A percentile compares a stretch with the other conserved stretches of the same genome.
These are phyloP conservation scores for Catocala nupta DNA, from an alignment of 2,888 invertebrate genomes.

Conservation along the genomic window DNA sequence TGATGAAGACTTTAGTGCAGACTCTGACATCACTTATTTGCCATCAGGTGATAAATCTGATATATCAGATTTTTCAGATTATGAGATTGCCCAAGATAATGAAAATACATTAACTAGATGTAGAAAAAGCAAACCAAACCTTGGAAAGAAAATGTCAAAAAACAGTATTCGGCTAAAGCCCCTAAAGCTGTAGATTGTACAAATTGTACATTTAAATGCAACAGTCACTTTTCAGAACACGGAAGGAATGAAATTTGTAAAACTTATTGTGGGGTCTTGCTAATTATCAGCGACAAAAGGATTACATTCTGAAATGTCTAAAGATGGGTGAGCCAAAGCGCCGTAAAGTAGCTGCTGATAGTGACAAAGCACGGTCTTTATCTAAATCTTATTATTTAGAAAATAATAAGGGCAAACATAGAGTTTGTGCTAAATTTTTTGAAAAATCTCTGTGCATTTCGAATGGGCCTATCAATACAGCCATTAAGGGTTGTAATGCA, in stretches of 20 bases:
- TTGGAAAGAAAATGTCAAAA: constrained; percentile 9
- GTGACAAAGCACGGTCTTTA: constrained; percentile 13
- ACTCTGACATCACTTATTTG: constrained; percentile 14
- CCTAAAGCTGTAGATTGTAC: constrained; percentile 16
- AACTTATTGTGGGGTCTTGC: constrained; percentile 17
- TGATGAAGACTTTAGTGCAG: constrained; percentile 13
- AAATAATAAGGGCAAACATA: constrained; percentile 6
- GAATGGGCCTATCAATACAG: constrained; percentile 23
- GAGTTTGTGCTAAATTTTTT: constrained; percentile 12
- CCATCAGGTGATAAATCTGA: constrained; percentile 15
- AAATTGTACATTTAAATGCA: constrained; percentile 19
- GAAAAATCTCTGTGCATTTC: constrained; percentile 14
- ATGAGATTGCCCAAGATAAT: constrained; percentile 15
- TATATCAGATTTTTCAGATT: constrained; percentile 17
- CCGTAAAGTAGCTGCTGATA: constrained; percentile 7
- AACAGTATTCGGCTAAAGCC: constrained; percentile 7
- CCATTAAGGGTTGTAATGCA: constrained; percentile 13
- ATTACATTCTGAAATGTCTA: constrained; percentile 17
- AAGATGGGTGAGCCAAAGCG: constrained; percentile 7
- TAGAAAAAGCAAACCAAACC: constrained; percentile 11
- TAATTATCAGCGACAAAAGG: constrained; percentile 12
- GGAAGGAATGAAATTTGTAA: constrained; percentile 14
- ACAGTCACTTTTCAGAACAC: constrained; percentile 10
- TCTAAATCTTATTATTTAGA: constrained; percentile 13
- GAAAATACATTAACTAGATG: constrained; percentile 12